Conservation (phyloP, 2,113 vertebrate genomes). For the Podilymbus podiceps region DNA sequence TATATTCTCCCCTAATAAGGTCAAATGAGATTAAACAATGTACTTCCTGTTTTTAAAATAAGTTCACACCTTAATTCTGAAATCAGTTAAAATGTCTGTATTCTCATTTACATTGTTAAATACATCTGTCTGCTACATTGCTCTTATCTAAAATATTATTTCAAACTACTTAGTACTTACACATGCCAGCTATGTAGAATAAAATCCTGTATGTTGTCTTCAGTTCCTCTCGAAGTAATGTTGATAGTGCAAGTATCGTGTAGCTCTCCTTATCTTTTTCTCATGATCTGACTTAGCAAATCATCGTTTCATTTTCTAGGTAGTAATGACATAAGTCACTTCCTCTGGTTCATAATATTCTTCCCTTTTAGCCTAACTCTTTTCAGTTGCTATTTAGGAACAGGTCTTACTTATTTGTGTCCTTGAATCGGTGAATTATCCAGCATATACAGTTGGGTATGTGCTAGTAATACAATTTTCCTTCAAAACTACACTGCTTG, state of each 20-base stretch:
- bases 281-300: background rate
- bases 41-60: background rate
- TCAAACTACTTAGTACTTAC: background rate
- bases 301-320: background rate
- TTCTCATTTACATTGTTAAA: background rate
- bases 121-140: background rate
- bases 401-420: background rate
- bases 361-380: background rate
- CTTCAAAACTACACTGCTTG: background rate
- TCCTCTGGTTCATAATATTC: background rate
- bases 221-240: background rate
- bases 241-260: background rate
- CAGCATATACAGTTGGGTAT: background rate
- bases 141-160: background rate
- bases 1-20: background rate
- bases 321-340: background rate
- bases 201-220: background rate
- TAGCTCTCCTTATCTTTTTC: background rate
- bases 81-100: background rate
- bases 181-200: background rate
- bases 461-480: background rate
- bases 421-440: background rate
- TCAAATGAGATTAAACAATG: background rate
- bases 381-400: background rate
- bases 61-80: background rate